Base-by-base conservation (phyloP, 2,797 vertebrate genomes). In the Tachyglossus aculeatus region DNA sequence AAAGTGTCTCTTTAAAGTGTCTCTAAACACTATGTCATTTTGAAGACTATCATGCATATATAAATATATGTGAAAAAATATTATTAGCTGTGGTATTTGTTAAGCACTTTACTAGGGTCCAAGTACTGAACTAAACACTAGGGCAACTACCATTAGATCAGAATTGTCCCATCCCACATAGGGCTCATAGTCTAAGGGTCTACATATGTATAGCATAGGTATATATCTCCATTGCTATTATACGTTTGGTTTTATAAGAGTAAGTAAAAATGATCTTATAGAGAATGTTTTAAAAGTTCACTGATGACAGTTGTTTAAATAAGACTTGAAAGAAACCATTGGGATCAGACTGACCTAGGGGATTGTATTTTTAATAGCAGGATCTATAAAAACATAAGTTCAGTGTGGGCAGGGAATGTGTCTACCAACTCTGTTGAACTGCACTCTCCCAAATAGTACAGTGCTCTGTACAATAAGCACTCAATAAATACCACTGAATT, bases 241-340 rank as follows among this genome's bases (percentile, higher is more conserved):
- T 51, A 7, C 37, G 54, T 73, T 78, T 73, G 45, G 25, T 41
- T 72, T 66, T 6, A 29, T 45, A 57, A 67, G 11, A 74, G 54
- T 60, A 76, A 60, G 51, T 58, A 71, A 25, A 32, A 74, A 43
- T 16, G 22, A 54, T 77, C 86, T 39, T 78, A 68, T 44, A 24
- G 24, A 53, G 14, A 32, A 61, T 39, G 85, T 86, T 79, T 58
- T 55, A 82, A 83, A 74, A 53, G 37, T 34, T 14, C 57, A 74
- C 64, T 81, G 53, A 79, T 53, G 14, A 55, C 78, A 67, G 51
- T 53, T 21, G 56, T 75, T 55, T 59, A 81, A 71, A 41, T 53
- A 18, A 21, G 47, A 41, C 62, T 64, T 67, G 43, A 69, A 32
- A 67, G 33, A 67, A 75, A 54, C 21, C 57, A 53, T 54, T 57